These are phyloP conservation scores for Rhynchonycteris naso DNA, from an alignment of 2,797 vertebrate species.

Conservation along the genomic window DNA sequence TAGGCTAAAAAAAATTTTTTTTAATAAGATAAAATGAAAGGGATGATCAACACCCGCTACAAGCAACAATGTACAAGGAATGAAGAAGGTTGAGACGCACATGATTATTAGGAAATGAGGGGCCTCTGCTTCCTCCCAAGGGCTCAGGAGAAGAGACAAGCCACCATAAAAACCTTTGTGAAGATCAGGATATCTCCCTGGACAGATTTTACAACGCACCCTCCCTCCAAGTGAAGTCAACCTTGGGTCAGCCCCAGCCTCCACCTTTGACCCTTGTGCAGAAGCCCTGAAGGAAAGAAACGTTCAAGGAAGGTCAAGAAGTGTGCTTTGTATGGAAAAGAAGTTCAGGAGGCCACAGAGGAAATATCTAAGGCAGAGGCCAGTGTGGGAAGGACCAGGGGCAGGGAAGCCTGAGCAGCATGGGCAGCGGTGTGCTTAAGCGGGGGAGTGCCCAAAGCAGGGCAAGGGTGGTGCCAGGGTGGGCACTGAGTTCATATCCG, in stretches of 20 bases:
- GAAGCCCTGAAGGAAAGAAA: not conserved
- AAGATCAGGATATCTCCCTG: not conserved
- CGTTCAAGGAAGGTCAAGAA: not conserved
- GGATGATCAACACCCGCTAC: not conserved
- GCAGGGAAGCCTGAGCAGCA: not conserved
- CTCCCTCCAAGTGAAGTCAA: not conserved
- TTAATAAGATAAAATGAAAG: not conserved
- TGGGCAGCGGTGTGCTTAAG: not conserved
- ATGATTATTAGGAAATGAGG: not conserved
- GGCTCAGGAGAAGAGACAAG: not conserved
- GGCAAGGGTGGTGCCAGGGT: not conserved
- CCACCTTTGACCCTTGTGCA: not conserved
- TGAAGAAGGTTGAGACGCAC: not conserved
- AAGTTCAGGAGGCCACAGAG: not conserved
- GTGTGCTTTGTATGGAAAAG: not conserved
- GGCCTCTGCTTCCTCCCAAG: not conserved
- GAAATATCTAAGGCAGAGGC: not conserved
- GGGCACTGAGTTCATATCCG: not conserved
- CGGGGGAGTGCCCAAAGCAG: not conserved
- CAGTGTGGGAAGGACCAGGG: not conserved
- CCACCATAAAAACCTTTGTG: not conserved
- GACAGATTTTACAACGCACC: not conserved
- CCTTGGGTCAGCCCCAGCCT: not conserved
- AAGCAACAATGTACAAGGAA: not conserved
- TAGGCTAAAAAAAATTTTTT: too few species aligned